Evolutionary conservation across 2,888 invertebrate genomes (phyloP).

Genomic region (Harpalus rufipes): DNA sequence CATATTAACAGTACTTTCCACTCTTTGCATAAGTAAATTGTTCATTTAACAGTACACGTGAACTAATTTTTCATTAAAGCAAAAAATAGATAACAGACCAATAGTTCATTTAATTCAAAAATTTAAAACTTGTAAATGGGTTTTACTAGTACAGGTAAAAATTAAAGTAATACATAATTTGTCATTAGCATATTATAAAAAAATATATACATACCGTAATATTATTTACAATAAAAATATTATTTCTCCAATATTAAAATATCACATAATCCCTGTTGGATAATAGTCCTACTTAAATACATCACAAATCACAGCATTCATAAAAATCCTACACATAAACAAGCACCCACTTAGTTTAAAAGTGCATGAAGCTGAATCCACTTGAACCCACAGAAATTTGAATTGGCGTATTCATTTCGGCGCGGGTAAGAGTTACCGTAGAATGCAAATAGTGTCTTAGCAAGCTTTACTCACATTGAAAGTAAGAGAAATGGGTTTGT

Average conservation of each 20-base stretch:
- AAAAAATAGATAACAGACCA: no score
- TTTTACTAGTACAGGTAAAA: no score
- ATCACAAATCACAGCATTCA: slow-evolving; percentile 36
- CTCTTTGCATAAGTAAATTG: slow-evolving; percentile 29
- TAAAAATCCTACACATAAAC: slow-evolving; percentile 2
- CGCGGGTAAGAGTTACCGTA: background rate
- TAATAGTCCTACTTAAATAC: background rate
- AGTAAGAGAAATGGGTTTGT: slow-evolving; percentile 61
- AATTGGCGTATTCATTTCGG: background rate
- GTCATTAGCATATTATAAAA: no score
- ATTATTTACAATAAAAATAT: background rate
- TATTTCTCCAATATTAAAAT: background rate
- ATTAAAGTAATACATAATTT: no score
- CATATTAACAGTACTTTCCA: slow-evolving; percentile 53
- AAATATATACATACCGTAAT: slow-evolving; percentile 19
- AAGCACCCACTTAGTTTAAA: slow-evolving; percentile 19
- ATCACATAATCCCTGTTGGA: slow-evolving; percentile 3
- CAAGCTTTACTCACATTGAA: slow-evolving; percentile 65
- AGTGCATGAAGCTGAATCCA: background rate
- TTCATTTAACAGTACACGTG: slow-evolving; percentile 12
- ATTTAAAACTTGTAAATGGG: no score
- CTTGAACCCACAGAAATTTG: background rate
- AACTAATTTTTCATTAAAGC: no score
- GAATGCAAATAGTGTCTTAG: slow-evolving; percentile 37
- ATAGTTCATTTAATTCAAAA: no score